A percentile compares a stretch with the other conserved stretches of the same genome.
phyloP scores from a whole-genome alignment of 2,888 invertebrate species.

The Onchidella celtica region DNA sequence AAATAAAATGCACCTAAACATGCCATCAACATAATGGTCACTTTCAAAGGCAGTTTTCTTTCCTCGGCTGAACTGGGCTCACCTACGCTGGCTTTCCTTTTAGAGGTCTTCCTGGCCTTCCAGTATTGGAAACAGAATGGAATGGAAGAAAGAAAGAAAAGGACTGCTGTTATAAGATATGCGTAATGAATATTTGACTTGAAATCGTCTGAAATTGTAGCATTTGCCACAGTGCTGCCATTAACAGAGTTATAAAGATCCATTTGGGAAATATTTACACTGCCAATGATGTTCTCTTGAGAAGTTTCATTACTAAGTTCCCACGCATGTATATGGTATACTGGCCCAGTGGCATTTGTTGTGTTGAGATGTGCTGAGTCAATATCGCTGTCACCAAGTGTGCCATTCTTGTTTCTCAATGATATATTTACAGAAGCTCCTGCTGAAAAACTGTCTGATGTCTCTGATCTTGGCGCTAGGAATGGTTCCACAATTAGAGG shows the following conservation, averaged over 20 bases:
- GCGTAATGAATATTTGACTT: constrained; percentile 26
- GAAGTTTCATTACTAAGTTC: neutral
- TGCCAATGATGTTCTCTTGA: neutral
- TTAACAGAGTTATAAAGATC: neutral
- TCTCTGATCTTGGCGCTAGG: constrained; percentile 5
- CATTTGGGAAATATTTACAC: no score
- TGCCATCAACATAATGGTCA: constrained; percentile 13
- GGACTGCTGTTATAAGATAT: neutral
- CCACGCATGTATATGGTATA: neutral
- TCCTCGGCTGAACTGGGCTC: neutral
- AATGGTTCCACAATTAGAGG: constrained; percentile 40
- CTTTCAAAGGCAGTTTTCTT: neutral
- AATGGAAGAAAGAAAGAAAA: neutral
- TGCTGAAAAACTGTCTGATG: neutral
- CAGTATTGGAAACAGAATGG: constrained; percentile 15
- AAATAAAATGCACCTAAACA: constrained; percentile 17
- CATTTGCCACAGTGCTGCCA: neutral
- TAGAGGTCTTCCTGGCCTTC: neutral
- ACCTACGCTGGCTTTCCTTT: neutral
- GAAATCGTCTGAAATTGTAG: neutral
- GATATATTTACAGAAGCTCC: neutral
- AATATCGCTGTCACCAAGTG: neutral
- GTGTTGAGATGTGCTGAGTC: neutral
- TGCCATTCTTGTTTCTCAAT: neutral
- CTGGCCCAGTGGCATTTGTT: neutral